A percentile compares a stretch with the other conserved stretches of the same genome.
Evolutionary conservation across 1,140 invertebrate genomes (phyloP).

Genomic region (Luehdorfia chinensis): DNA sequence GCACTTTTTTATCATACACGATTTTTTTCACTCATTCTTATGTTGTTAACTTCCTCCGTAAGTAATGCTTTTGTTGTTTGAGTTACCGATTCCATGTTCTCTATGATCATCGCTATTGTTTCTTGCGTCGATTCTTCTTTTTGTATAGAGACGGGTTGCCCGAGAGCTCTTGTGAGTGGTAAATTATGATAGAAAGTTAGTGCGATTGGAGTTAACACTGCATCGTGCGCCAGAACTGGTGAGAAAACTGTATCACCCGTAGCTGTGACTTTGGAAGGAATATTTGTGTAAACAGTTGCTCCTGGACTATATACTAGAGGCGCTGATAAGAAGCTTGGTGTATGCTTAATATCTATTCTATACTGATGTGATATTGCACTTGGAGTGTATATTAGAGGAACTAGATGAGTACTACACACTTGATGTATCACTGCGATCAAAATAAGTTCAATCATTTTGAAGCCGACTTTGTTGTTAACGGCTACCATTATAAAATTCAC

Average conservation of each 20-base stretch:
- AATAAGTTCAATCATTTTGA: constrained; percentile 47
- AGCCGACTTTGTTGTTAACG: constrained; percentile 11
- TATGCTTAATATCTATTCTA: constrained; percentile 52
- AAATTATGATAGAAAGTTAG: constrained; percentile 51
- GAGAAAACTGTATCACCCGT: constrained; percentile 30
- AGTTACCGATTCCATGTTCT: constrained; percentile 1
- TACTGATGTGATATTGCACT: constrained; percentile 59
- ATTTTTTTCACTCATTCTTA: too few relatives aligned
- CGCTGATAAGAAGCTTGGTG: constrained; percentile 29
- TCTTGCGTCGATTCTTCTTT: constrained; percentile 23
- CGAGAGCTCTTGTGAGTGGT: constrained; percentile 45
- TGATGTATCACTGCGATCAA: constrained; percentile 29
- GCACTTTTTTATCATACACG: too few relatives aligned
- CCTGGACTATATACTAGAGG: constrained; percentile 46
- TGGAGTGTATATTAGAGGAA: constrained; percentile 51
- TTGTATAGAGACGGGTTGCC: constrained; percentile 47
- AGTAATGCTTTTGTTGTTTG: too few relatives aligned
- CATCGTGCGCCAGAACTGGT: constrained; percentile 29
- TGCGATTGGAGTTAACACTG: constrained; percentile 41
- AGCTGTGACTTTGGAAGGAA: constrained; percentile 21
- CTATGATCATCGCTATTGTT: constrained; percentile 14
- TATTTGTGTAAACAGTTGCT: constrained; percentile 27
- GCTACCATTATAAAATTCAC: constrained; percentile 24
- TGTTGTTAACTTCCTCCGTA: too few relatives aligned
- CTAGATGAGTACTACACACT: constrained; percentile 30